A percentile compares a stretch with the other conserved stretches of the same genome.
Conservation (phyloP, 2,888 invertebrate genomes). For the Spodoptera littoralis region DNA sequence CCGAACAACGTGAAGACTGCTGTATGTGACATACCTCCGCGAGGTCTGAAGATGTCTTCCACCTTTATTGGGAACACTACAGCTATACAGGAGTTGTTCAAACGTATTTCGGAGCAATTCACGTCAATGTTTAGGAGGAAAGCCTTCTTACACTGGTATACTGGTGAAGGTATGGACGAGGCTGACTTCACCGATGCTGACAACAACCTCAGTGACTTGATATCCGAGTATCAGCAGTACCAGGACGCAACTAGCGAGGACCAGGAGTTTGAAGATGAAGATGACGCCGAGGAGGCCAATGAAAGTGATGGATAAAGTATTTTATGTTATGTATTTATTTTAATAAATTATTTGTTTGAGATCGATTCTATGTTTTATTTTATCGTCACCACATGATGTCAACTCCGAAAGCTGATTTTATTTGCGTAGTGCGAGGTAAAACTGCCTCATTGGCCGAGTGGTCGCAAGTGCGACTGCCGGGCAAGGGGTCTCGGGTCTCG, state of each 20-base stretch:
- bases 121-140: conserved; percentile 97
- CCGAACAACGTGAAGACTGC: conserved; percentile 94
- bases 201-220: conserved; percentile 96
- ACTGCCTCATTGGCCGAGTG: no score
- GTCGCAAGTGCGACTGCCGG: no score
- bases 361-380: no score
- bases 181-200: conserved; percentile 98
- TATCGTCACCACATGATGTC: no score
- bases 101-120: conserved; percentile 95
- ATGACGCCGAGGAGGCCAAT: conserved; percentile 82
- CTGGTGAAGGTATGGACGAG: conserved; percentile 98
- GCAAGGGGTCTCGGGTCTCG: no score
- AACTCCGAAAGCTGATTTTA: no score
- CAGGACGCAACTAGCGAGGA: conserved; percentile 96
- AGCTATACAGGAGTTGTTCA: conserved; percentile 95
- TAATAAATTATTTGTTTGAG: conserved; percentile 50
- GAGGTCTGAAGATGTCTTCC: conserved; percentile 94
- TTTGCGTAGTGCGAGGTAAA: no score
- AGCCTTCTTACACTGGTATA: conserved; percentile 99
- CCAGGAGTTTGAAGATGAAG: conserved; percentile 91
- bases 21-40: conserved; percentile 93
- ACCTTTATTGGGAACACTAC: conserved; percentile 96
- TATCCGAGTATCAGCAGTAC: conserved; percentile 97
- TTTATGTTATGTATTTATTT: conserved; percentile 20
- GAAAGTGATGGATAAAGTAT: conserved; percentile 55